Base-by-base conservation (phyloP, 2,888 invertebrate species). In the Epirrhoe alternata region DNA sequence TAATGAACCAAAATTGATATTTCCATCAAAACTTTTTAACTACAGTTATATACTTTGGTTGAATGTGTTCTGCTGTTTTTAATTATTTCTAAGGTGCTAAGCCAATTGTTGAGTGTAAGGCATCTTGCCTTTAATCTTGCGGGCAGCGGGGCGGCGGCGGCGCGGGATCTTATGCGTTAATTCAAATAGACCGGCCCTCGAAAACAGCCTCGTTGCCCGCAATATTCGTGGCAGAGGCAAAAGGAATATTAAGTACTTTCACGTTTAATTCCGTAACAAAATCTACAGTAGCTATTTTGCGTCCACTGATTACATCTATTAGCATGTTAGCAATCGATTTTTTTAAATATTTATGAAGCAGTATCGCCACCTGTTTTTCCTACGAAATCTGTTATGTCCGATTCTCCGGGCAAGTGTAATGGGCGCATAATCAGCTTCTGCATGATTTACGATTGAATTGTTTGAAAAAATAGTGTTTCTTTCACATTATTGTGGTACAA, bases 71-170 rank as follows among this genome's bases (percentile, higher is more conserved):
- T 31, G 38, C 30, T 56, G 42, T 56, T 56, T 12, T 33, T 54
- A 24, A n/a, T 17, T 49, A 50, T 8, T 31, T 53, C 17, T 55
- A 55, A 64, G 64, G 64, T 59, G 59, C 64, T 64, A 59, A 66
- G 68, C 68, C 58, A 61, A 58, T 45, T 66, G 50, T 70, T 51
- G 51, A 60, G 54, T 59, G 62, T 66, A 64, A n/a, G n/a, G n/a
- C n/a, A n/a, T n/a, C n/a, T n/a, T n/a, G n/a, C n/a, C n/a, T n/a
- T n/a, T n/a, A n/a, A n/a, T n/a, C n/a, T n/a, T n/a, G n/a, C n/a
- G n/a, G n/a, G n/a, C n/a, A n/a, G n/a, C n/a, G n/a, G n/a, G n/a
- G n/a, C n/a, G n/a, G n/a, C n/a, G n/a, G n/a, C n/a, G n/a, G n/a
- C n/a, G n/a, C n/a, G n/a, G n/a, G n/a, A n/a, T n/a, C n/a, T n/a